Evolutionary conservation across 2,113 vertebrate genomes (phyloP), one percentile per base, ranked within the genome.

Genomic region (Ramphastos sulfuratus): DNA sequence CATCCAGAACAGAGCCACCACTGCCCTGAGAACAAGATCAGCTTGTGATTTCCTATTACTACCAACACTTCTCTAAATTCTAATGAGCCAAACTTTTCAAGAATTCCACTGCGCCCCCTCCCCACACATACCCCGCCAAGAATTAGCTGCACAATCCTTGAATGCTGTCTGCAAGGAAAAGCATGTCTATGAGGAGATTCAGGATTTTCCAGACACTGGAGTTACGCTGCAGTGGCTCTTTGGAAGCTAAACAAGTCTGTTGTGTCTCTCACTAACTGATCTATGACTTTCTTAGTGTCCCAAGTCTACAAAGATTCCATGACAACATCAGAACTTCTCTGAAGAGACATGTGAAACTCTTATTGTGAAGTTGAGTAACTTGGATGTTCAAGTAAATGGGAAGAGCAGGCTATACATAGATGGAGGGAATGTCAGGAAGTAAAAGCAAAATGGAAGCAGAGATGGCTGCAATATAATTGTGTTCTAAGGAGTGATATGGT

Each of bases 361-460:
- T 17, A 54, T 0, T 37, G 18, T 15, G 42, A 93, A 48, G 56
- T 0, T 88, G 46, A 87, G 25, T 60, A 85, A 89, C 18, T 39
- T 35, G 52, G 15, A 85, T 65, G 69, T 64, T 23, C 42, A 85
- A 85, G 71, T 8, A 76, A 61, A 60, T 56, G 54, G 16, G 44
- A 76, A 86, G 23, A 84, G 54, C 30, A n/a, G n/a, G n/a, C n/a
- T n/a, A n/a, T n/a, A n/a, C n/a, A n/a, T 0, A 79, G 23, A 58
- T 59, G 21, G 35, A 90, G 7, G 31, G 21, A 85, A 78, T 25
- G 60, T 70, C 48, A 88, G 27, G 37, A 90, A 74, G 58, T 13
- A 82, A 92, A 89, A 88, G 64, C n/a, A 63, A 90, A 90, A 83
- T 25, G 50, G 61, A 84, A 94, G 77, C 39, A 91, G 48, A 82